phyloP scores from a whole-genome alignment of 2,888 invertebrate genomes.

The Cantharis flavilabris region DNA sequence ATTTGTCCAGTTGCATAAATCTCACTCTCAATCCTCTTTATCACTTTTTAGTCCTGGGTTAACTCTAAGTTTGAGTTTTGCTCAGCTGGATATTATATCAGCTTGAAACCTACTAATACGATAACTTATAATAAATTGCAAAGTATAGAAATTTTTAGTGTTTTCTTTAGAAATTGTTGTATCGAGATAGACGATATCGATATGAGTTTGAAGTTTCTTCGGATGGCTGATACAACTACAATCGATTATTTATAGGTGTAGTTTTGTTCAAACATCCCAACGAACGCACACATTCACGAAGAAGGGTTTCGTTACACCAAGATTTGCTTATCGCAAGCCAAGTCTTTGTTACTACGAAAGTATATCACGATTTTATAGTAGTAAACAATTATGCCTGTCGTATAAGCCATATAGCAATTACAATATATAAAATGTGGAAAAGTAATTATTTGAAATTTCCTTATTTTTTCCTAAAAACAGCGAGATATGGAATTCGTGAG shows the following conservation, averaged over 20 bases:
- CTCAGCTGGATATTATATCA: no score
- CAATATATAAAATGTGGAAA: no score
- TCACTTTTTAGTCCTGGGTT: no score
- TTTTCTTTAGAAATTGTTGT: not conserved
- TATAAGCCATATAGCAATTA: not conserved
- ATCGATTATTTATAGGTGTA: not conserved
- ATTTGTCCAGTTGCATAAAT: no score
- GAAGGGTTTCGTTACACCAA: not conserved
- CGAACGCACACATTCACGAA: not conserved
- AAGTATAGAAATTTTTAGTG: not conserved
- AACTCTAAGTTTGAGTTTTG: no score
- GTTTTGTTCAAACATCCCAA: not conserved
- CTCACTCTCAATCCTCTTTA: no score
- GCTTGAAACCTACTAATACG: no score
- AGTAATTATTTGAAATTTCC: no score
- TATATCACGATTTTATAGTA: not conserved
- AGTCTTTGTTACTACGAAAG: not conserved
- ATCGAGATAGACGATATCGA: not conserved
- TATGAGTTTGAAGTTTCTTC: not conserved
- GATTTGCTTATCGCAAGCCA: not conserved
- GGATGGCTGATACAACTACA: not conserved
- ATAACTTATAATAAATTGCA: no score
- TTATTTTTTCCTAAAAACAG: no score
- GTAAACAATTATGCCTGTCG: not conserved
- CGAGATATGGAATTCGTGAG: no score